These are phyloP conservation scores for Drosophila elegans DNA, from an alignment of 1,140 invertebrate species.

Conservation along the genomic window DNA sequence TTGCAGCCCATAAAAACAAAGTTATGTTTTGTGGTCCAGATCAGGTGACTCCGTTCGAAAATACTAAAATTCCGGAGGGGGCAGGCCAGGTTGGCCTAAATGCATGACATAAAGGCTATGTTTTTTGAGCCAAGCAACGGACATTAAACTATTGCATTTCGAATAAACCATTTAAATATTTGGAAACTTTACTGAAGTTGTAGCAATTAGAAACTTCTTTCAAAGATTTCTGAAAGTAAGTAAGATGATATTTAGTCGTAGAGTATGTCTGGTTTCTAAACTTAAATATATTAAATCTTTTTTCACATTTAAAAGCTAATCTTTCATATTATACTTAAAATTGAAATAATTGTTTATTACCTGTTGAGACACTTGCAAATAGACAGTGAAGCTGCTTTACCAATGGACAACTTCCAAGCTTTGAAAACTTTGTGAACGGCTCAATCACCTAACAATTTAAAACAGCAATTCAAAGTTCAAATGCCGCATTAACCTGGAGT, in stretches of 20 bases:
- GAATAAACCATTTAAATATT: too few relatives aligned
- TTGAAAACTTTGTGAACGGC: constrained; percentile 5
- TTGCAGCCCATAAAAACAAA: constrained; percentile 49
- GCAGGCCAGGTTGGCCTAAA: not conserved
- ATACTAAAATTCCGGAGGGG: constrained; percentile 11
- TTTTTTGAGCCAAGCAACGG: too few relatives aligned
- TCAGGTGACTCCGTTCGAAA: constrained; percentile 32
- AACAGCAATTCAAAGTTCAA: constrained; percentile 50
- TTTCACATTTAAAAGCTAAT: too few relatives aligned
- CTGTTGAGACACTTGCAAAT: not conserved
- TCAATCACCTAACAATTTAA: constrained; percentile 39
- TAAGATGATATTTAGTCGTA: too few relatives aligned
- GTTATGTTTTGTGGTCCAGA: constrained; percentile 37
- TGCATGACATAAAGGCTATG: too few relatives aligned
- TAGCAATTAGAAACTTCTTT: too few relatives aligned
- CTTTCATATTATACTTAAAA: not conserved
- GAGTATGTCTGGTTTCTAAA: too few relatives aligned
- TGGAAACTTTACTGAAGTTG: too few relatives aligned
- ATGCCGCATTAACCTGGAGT: constrained; percentile 46
- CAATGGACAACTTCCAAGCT: not conserved
- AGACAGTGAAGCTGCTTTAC: not conserved
- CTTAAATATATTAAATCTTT: too few relatives aligned
- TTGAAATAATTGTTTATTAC: not conserved
- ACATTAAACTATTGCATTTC: too few relatives aligned
- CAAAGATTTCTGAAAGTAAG: too few relatives aligned